phyloP scores from a whole-genome alignment of 2,888 invertebrate genomes.

The Salticus scenicus region DNA sequence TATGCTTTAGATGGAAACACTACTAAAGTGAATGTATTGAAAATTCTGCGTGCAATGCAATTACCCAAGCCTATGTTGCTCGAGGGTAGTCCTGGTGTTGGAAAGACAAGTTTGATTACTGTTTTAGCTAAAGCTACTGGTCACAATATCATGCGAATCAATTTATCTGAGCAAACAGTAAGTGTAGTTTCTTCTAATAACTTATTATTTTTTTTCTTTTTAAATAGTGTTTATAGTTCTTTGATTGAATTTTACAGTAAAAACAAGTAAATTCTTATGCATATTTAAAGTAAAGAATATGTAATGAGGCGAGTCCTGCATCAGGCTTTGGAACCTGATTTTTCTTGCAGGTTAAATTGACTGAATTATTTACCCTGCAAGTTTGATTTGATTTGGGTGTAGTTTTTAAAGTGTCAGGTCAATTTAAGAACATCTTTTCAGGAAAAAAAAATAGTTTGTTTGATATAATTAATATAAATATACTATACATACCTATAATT shows the following conservation, averaged over 20 bases:
- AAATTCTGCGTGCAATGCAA: slow-evolving; percentile 91
- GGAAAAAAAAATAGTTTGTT: no score
- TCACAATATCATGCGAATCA: slow-evolving; percentile 90
- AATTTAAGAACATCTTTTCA: no score
- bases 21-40: slow-evolving; percentile 86
- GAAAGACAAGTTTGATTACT: slow-evolving; percentile 95
- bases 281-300: no score
- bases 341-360: no score
- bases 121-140: slow-evolving; percentile 91
- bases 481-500: no score
- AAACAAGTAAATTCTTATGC: no score
- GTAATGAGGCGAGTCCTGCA: no score
- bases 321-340: no score
- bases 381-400: no score
- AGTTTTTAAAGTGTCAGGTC: no score
- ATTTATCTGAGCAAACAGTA: slow-evolving; percentile 98
- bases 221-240: not conserved
- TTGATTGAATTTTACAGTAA: not conserved
- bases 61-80: slow-evolving; percentile 89
- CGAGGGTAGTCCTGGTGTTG: slow-evolving; percentile 98
- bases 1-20: slow-evolving; percentile 88
- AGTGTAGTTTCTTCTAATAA: slow-evolving; percentile 73
- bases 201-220: not conserved
- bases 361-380: no score
- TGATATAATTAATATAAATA: no score